Percentiles rank a stretch among this genome's conserved stretches.
Evolutionary conservation across 2,888 invertebrate species (phyloP).

Genomic region (Melipona beecheii): DNA sequence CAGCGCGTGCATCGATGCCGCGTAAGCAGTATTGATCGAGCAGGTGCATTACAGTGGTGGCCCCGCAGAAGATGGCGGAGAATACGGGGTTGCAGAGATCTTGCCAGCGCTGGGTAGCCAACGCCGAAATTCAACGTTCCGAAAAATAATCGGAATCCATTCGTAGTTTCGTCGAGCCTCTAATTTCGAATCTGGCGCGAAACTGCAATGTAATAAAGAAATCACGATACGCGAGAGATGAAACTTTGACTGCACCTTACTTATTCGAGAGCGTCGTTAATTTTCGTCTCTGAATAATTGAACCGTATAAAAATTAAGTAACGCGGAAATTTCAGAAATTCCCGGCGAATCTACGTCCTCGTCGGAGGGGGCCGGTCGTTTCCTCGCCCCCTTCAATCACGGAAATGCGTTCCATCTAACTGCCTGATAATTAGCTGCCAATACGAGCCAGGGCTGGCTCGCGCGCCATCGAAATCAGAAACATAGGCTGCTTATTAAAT

Average conservation of each 20-base stretch:
- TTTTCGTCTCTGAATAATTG: too few species aligned
- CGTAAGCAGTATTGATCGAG: constrained; percentile 73
- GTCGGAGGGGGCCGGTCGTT: background rate
- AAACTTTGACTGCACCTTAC: too few species aligned
- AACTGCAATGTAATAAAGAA: too few species aligned
- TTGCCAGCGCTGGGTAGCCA: constrained; percentile 23
- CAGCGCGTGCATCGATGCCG: constrained; percentile 71
- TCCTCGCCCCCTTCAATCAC: constrained; percentile 19
- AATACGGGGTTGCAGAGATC: constrained; percentile 57
- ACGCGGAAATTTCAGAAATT: too few species aligned
- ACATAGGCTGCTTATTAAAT: constrained; percentile 42
- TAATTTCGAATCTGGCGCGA: too few species aligned
- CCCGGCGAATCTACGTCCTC: too few species aligned
- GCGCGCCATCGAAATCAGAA: constrained; percentile 34
- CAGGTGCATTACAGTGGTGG: constrained; percentile 68
- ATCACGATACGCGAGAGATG: too few species aligned
- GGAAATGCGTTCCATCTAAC: constrained; percentile 24
- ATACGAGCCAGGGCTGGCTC: constrained; percentile 10
- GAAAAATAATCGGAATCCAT: too few species aligned
- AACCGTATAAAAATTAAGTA: too few species aligned
- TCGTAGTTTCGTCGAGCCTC: too few species aligned
- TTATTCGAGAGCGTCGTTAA: too few species aligned
- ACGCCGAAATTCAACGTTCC: background rate
- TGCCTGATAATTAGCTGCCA: constrained; percentile 24
- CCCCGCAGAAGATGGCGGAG: constrained; percentile 63